These are phyloP conservation scores for Fratercula arctica DNA, from an alignment of 2,797 vertebrate species.

Conservation along the genomic window DNA sequence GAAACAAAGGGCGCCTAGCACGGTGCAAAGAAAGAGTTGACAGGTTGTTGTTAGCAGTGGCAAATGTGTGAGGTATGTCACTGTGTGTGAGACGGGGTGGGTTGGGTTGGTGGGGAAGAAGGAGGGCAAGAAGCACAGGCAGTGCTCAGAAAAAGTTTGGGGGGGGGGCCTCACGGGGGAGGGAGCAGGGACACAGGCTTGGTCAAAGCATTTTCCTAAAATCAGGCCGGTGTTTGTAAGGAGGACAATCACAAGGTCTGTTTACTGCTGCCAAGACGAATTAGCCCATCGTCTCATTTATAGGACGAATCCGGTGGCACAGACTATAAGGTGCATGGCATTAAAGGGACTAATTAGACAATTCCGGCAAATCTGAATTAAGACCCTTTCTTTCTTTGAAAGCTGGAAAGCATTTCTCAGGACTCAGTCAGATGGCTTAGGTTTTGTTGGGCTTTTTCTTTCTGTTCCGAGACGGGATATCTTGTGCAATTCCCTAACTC, in stretches of 20 bases:
- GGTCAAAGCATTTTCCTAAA: constrained; percentile 37
- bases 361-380: constrained; percentile 62
- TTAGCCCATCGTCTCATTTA: constrained; percentile 62
- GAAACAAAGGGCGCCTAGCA: constrained; percentile 80
- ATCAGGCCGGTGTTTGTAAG: constrained; percentile 43
- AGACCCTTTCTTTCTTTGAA: constrained; percentile 19
- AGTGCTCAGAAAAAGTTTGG: background rate
- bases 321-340: constrained; percentile 43
- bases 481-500: background rate
- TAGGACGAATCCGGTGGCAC: constrained; percentile 45
- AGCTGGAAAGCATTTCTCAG: constrained; percentile 10
- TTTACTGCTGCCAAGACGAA: constrained; percentile 63
- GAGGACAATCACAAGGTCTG: constrained; percentile 62
- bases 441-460: constrained; percentile 40
- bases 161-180: rapidly evolving
- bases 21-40: constrained; percentile 79
- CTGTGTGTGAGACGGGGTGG: constrained; percentile 57
- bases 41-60: constrained; percentile 84
- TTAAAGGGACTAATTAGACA: constrained; percentile 60
- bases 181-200: background rate
- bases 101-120: constrained; percentile 21
- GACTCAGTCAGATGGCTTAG: constrained; percentile 28
- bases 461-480: background rate
- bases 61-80: constrained; percentile 83
- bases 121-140: constrained; percentile 49